Base-by-base conservation (phyloP, 1,140 invertebrate genomes). In the Drosophila leontia region DNA sequence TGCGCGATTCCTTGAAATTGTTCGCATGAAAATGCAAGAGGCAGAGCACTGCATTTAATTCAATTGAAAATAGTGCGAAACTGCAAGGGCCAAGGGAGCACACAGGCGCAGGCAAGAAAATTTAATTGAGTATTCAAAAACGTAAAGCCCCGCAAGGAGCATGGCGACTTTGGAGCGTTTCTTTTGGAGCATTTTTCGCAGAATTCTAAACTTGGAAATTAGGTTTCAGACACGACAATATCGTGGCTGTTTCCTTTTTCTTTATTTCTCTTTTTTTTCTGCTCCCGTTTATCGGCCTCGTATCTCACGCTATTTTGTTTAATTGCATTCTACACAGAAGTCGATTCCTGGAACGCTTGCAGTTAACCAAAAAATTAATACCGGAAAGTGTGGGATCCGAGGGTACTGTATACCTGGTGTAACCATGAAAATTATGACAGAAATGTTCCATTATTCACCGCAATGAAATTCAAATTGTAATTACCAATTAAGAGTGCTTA, bases 1-100 rank as follows among this genome's bases (percentile, higher is more conserved):
- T 92, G 91, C 91, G 88, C 91, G 83, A 92, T 92, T 92, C 91
- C 91, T 92, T 92, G 91, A 92, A 92, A 92, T 92, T 92, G 87
- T 86, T 92, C 91, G 84, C 90, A 83, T 87, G 90, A 91, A 91
- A 85, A 81, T 90, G 82, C 71, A 76, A 74, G 61, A 75, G 63
- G 60, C 69, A 69, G 67, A 68, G 67, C 59, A 75, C 71, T 63
- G 78, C 81, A 79, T 90, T 90, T 90, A 90, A 90, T 90, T 90
- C 85, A 90, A 90, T 90, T 90, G 85, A 90, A 90, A 90, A 90
- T 90, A 90, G 85, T 90, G 85, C 85, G 85, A 90, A 90, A 79
- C 85, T 64, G 85, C 61, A 55, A 53, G 34, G 41, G 32, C 35
- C 53, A 51, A 19, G 42, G 41, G 53, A 48, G 35, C 37, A 62